A percentile compares a stretch with the other conserved stretches of the same genome.
Evolutionary conservation across 2,888 invertebrate species (phyloP).

Genomic region (Megalurothrips usitatus): DNA sequence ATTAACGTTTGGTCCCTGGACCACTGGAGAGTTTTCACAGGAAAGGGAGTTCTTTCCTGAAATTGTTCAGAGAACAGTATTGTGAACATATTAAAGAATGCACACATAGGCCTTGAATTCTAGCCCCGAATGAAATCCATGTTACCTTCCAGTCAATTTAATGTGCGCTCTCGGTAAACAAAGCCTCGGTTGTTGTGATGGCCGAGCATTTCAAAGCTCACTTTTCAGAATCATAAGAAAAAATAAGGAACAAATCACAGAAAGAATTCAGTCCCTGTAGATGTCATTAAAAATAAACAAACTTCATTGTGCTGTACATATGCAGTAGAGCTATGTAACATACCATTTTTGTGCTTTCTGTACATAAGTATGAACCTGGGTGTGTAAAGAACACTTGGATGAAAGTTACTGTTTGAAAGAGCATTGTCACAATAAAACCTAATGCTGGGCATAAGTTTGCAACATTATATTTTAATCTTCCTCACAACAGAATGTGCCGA

Average conservation of each 20-base stretch:
- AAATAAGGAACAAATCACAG: conserved; percentile 2
- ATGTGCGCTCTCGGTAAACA: too few species aligned
- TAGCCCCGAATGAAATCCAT: background rate
- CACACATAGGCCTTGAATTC: background rate
- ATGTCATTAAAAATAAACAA: background rate
- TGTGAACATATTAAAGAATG: background rate
- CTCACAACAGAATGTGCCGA: background rate
- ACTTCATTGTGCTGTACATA: background rate
- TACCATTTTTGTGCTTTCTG: background rate
- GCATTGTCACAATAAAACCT: background rate
- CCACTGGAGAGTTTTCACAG: background rate
- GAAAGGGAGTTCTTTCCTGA: background rate
- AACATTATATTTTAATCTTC: conserved; percentile 18
- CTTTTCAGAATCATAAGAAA: background rate
- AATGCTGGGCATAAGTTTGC: background rate
- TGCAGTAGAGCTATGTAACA: background rate
- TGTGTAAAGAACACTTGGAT: background rate
- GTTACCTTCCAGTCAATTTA: too few species aligned
- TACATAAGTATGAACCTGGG: background rate
- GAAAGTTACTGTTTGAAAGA: background rate
- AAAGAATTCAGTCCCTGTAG: conserved; percentile 19
- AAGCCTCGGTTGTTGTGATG: background rate
- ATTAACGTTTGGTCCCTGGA: conserved; percentile 9
- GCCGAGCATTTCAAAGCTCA: background rate
- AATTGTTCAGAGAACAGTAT: background rate